Evolutionary conservation across 2,888 invertebrate genomes (phyloP), one percentile per base, ranked within the genome.

Genomic region (Empis stercorea): DNA sequence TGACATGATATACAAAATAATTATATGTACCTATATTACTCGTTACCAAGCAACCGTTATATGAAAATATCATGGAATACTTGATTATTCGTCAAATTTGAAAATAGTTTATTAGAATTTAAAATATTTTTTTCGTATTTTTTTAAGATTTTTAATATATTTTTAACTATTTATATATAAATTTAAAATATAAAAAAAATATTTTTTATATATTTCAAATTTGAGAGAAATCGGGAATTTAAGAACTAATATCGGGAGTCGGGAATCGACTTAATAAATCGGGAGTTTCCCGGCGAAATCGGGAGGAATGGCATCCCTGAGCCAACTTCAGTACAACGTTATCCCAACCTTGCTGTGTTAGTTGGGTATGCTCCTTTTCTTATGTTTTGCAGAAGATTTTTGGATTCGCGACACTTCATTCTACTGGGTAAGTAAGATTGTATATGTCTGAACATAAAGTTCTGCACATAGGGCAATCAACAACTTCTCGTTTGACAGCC

Each of bases 211-310:
- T 3, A 20, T 20, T 20, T 20, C 20, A 20, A 20, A 20, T 32
- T 32, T 32, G n/a, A 34, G 37, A 15, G 15, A 13, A 39, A 39
- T 39, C 39, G 39, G 20, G 20, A 20, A 20, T 34, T 39, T 39
- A 20, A 39, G 20, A 39, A 39, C 20, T 7, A 39, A 39, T 39
- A 39, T 39, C 39, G 17, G 39, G 39, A 39, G 39, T 39, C 20
- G 39, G 39, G 17, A 39, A 39, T 39, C 39, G 13, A 39, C 20
- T 39, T 39, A 39, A 39, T 39, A 39, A 20, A 20, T 39, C 39
- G 39, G 39, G 39, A 39, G 39, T 38, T 38, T 38, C 38, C 38
- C 38, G 38, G 38, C 38, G 17, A 38, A 38, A 38, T 38, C 38
- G 38, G 36, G 36, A 36, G 36, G 36, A 38, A 38, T 38, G 17